Evolutionary conservation across 2,797 vertebrate species (phyloP), one percentile per base, ranked within the genome.

Genomic region (Sphenodon punctatus): DNA sequence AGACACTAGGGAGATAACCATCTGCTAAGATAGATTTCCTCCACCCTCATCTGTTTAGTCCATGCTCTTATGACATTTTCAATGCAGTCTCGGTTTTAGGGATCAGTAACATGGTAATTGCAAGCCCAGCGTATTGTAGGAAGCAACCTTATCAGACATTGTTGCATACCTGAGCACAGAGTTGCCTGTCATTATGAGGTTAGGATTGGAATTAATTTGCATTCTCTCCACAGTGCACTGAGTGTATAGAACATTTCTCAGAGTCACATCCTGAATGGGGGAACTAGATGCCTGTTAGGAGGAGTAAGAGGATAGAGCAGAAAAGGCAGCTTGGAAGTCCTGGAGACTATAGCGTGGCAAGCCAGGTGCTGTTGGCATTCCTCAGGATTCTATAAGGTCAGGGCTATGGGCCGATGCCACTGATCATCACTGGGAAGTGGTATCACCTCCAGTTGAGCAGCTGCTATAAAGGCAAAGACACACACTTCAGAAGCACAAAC

Each of bases 21-120:
- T n/a, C 25, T 5, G 10, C 36, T 20, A 34, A 0, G 0, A 5
- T 11, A 39, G 49, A 1, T 0, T 23, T 30, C 42, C 6, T 80
- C 4, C 4, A 79, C 3, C 17, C 64, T 65, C 3, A 1, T 2
- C 8, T 73, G 39, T 65, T 78, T 38, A 43, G 14, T 34, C 60
- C 25, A 71, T 75, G 45, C 14, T 4, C 13, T 12, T 3, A 0
- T 61, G 55, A 12, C 48, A 65, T 14, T 4, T 58, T 30, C 75
- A 63, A 55, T 86, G 36, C 2, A 43, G 2, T 58, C 67, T 48
- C 41, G 23, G 4, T 72, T 81, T 30, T 53, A 72, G 72, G 55
- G 67, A 2, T 38, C 75, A 58, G 3, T 27, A 75, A 30, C 6
- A 5, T 7, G 22, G 1, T 14, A 77, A 6, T 30, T 73, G 34